Evolutionary conservation across 2,888 invertebrate genomes (phyloP).

Genomic region (Polymixis lichenea): DNA sequence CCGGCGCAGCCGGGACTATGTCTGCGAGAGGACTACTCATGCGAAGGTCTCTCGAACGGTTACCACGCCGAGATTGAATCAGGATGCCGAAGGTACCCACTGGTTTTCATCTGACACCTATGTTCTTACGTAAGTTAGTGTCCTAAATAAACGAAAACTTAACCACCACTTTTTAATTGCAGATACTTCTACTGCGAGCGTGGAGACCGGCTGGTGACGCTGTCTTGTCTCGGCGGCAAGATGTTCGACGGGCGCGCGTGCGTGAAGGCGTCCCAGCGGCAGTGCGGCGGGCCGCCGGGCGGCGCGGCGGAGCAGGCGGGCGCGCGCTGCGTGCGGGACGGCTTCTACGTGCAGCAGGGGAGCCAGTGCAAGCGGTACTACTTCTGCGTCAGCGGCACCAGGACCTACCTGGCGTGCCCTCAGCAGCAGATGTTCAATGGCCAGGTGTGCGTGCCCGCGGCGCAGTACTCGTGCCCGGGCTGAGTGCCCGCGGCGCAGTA

Average conservation of each 20-base stretch:
- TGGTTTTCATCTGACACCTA: neutral
- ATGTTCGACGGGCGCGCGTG: slow-evolving; percentile 91
- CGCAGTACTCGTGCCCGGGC: slow-evolving; percentile 87
- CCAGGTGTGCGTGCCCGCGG: slow-evolving; percentile 87
- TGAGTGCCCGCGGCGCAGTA: slow-evolving; percentile 80
- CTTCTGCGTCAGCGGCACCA: slow-evolving; percentile 89
- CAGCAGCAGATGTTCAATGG: slow-evolving; percentile 89
- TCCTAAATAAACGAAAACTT: neutral
- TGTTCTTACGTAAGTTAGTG: neutral
- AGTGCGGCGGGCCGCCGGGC: slow-evolving; percentile 81
- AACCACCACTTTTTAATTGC: slow-evolving; percentile 61
- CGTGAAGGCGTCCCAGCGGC: slow-evolving; percentile 82
- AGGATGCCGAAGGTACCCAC: slow-evolving; percentile 85
- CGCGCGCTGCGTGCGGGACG: slow-evolving; percentile 84
- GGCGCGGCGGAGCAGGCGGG: slow-evolving; percentile 75
- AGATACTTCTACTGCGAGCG: slow-evolving; percentile 91
- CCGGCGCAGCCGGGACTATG: slow-evolving; percentile 79
- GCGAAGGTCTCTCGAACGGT: slow-evolving; percentile 88
- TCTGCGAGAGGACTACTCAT: slow-evolving; percentile 84
- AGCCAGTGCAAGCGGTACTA: slow-evolving; percentile 89
- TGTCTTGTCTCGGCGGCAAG: slow-evolving; percentile 90
- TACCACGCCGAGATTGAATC: slow-evolving; percentile 90
- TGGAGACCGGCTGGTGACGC: slow-evolving; percentile 88
- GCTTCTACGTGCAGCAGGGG: slow-evolving; percentile 89
- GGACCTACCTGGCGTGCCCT: slow-evolving; percentile 88